Conservation (phyloP, 2,888 invertebrate genomes). For the Sthenelais limicola region DNA sequence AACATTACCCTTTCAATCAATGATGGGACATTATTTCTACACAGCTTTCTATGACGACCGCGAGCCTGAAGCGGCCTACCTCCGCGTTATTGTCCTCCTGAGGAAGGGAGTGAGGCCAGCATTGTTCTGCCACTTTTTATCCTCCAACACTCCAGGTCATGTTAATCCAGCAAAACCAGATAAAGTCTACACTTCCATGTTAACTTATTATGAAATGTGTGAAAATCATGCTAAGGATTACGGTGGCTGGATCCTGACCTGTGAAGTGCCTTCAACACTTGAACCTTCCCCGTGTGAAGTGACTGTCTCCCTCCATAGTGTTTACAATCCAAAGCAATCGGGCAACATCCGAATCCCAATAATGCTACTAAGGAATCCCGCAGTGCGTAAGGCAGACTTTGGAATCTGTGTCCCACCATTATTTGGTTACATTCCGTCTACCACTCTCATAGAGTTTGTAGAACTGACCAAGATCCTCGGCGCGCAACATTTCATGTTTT, state of each 20-base stretch:
- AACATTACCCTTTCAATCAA: slow-evolving; percentile 37
- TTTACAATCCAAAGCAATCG: slow-evolving; percentile 17
- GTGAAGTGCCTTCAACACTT: slow-evolving; percentile 55
- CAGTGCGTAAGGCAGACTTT: slow-evolving; percentile 47
- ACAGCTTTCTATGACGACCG: slow-evolving; percentile 48
- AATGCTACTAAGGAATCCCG: slow-evolving; percentile 16
- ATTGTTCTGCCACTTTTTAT: slow-evolving; percentile 47
- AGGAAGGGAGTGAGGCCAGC: slow-evolving; percentile 36
- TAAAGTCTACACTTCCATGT: neutral
- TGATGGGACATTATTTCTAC: slow-evolving; percentile 43
- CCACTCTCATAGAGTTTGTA: slow-evolving; percentile 66
- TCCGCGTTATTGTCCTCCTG: slow-evolving; percentile 45
- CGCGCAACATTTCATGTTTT: slow-evolving; percentile 62
- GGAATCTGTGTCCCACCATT: slow-evolving; percentile 68
- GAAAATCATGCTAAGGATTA: slow-evolving; percentile 68
- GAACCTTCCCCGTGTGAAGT: slow-evolving; percentile 40
- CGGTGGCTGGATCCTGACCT: slow-evolving; percentile 68
- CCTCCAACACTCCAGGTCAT: neutral
- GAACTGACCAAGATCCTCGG: slow-evolving; percentile 65
- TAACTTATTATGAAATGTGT: slow-evolving; percentile 65
- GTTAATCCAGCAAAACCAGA: slow-evolving; percentile 1
- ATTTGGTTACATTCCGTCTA: slow-evolving; percentile 62
- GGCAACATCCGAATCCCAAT: slow-evolving; percentile 25
- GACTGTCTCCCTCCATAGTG: slow-evolving; percentile 32
- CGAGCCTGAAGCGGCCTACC: slow-evolving; percentile 22